A percentile compares a stretch with the other conserved stretches of the same genome.
These are phyloP conservation scores for Thecophora atra DNA, from an alignment of 2,888 invertebrate genomes.

Conservation along the genomic window DNA sequence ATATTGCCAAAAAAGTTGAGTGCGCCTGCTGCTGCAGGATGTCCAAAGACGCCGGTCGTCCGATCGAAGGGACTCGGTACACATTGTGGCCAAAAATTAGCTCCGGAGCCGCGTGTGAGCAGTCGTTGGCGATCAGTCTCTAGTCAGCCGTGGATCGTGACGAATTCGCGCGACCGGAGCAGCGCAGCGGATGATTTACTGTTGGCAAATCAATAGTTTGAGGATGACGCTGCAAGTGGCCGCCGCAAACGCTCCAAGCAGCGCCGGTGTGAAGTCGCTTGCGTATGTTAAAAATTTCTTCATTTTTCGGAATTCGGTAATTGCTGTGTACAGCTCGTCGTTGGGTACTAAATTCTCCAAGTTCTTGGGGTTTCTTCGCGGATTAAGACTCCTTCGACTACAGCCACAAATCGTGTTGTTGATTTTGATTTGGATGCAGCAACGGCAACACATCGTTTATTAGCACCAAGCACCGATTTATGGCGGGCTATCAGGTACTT, in stretches of 20 bases:
- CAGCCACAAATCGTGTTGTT: background rate
- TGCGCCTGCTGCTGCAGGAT: constrained; percentile 28
- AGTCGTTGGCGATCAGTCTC: constrained; percentile 12
- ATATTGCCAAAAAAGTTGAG: constrained; percentile 39
- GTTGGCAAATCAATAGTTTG: constrained; percentile 38
- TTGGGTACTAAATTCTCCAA: too few species aligned
- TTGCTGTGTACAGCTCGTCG: constrained; percentile 41
- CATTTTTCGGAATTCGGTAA: constrained; percentile 47
- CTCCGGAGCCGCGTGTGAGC: constrained; percentile 33
- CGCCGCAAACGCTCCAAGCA: background rate
- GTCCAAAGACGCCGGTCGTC: background rate
- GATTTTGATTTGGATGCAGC: background rate
- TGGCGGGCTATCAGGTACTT: constrained; percentile 5
- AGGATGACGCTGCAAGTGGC: constrained; percentile 6
- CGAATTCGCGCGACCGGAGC: constrained; percentile 55
- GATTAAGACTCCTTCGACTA: constrained; percentile 10
- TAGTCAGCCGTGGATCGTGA: constrained; percentile 44
- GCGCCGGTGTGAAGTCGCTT: background rate
- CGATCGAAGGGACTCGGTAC: constrained; percentile 27
- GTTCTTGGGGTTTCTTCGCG: constrained; percentile 29
- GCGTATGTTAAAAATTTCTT: constrained; percentile 40
- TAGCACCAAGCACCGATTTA: constrained; percentile 5
- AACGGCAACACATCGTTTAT: constrained; percentile 22
- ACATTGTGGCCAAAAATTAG: constrained; percentile 35
- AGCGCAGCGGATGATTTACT: constrained; percentile 37